phyloP scores from a whole-genome alignment of 1,140 invertebrate species.

The Samia ricini region DNA sequence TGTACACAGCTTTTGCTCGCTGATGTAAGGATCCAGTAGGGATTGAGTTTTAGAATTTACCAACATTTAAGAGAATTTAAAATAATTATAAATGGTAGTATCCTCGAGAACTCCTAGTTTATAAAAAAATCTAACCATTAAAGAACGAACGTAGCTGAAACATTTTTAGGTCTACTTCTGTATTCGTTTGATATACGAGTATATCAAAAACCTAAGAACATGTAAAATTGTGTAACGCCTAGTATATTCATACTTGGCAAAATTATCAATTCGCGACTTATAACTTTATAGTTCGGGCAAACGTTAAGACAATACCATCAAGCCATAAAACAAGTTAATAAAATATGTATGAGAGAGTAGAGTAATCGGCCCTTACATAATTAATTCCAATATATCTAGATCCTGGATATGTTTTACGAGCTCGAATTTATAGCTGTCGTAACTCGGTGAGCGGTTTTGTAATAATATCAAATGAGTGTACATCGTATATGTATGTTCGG shows the following conservation, averaged over 20 bases:
- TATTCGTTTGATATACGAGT: too few relatives aligned
- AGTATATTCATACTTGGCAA: not conserved
- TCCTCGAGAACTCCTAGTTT: too few relatives aligned
- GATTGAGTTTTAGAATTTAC: too few relatives aligned
- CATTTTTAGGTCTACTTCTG: too few relatives aligned
- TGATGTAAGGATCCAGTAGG: too few relatives aligned
- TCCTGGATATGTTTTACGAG: conserved; percentile 9
- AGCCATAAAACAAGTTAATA: conserved; percentile 8
- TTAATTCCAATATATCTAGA: conserved; percentile 16
- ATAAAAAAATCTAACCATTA: too few relatives aligned
- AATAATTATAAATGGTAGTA: too few relatives aligned
- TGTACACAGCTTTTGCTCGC: too few relatives aligned
- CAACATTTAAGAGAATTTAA: too few relatives aligned
- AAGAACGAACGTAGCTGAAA: too few relatives aligned
- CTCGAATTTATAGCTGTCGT: conserved; percentile 15
- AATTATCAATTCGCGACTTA: not conserved
- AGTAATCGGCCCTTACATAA: conserved; percentile 10
- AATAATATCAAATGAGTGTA: conserved; percentile 17
- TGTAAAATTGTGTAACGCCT: not conserved
- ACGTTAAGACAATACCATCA: not conserved
- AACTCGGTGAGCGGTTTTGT: conserved; percentile 18
- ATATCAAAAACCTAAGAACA: too few relatives aligned
- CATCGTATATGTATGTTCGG: not conserved
- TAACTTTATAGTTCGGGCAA: not conserved
- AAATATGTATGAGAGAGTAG: conserved; percentile 9